phyloP scores from a whole-genome alignment of 2,888 invertebrate species.

The Ischnus inquisitorius region DNA sequence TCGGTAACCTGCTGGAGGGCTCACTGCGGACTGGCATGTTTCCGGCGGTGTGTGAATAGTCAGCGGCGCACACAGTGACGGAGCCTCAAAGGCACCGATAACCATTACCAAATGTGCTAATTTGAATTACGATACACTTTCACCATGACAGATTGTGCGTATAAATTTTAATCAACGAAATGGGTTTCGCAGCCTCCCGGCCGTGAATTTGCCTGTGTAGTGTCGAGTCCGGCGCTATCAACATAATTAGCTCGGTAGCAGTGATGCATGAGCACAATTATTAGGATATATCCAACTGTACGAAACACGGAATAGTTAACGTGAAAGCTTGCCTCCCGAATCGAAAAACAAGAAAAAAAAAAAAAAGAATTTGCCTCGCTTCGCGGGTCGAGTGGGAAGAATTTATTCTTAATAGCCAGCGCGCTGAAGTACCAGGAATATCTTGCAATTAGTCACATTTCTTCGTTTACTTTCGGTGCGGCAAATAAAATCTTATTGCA shows the following conservation, averaged over 20 bases:
- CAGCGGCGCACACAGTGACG: neutral
- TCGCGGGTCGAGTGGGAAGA: slow-evolving; percentile 35
- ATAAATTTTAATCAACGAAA: slow-evolving; percentile 81
- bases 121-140: slow-evolving; percentile 77
- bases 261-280: slow-evolving; percentile 80
- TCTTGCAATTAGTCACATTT: slow-evolving; percentile 46
- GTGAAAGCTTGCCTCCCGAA: slow-evolving; percentile 48
- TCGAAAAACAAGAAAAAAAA: too few species aligned
- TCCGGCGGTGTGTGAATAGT: slow-evolving; percentile 16
- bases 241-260: slow-evolving; percentile 80
- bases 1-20: neutral
- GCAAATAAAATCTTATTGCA: slow-evolving; percentile 6
- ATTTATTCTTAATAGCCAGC: slow-evolving; percentile 55
- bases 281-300: slow-evolving; percentile 75
- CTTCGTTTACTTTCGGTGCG: neutral
- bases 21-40: slow-evolving; percentile 25
- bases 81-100: slow-evolving; percentile 64
- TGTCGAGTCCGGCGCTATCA: slow-evolving; percentile 75
- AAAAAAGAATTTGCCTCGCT: slow-evolving; percentile 3
- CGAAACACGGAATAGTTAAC: slow-evolving; percentile 70
- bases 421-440: slow-evolving; percentile 11
- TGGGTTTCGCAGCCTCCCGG: slow-evolving; percentile 69
- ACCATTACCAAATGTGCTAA: slow-evolving; percentile 74
- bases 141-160: slow-evolving; percentile 72
- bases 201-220: slow-evolving; percentile 75